Percentiles rank a stretch among this genome's conserved stretches.
Evolutionary conservation across 2,113 vertebrate species (phyloP).

Genomic region (Choloepus hoffmanni): DNA sequence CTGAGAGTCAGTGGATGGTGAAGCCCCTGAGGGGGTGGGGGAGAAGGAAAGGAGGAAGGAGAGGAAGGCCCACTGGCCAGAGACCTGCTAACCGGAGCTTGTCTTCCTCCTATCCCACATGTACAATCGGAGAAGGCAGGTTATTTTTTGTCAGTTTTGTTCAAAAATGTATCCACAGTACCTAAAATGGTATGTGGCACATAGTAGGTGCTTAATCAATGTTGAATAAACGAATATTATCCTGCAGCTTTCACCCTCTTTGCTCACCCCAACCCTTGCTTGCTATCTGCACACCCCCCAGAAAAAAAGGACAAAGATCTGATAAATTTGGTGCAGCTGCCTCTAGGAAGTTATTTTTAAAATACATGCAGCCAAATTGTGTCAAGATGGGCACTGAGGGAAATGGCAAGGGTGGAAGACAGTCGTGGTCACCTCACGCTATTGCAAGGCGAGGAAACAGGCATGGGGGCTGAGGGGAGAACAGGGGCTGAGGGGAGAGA

Average conservation of each 20-base stretch:
- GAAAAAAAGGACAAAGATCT: not conserved
- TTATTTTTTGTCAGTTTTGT: too few relatives aligned
- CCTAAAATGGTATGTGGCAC: not conserved
- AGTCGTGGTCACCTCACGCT: not conserved
- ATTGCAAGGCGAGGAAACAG: not conserved
- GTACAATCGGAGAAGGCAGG: not conserved
- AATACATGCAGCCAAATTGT: not conserved
- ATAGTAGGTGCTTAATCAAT: not conserved
- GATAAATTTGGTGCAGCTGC: not conserved
- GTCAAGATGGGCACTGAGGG: not conserved
- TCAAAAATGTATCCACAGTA: too few relatives aligned
- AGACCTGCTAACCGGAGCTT: not conserved
- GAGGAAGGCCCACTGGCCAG: not conserved
- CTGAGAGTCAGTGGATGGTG: not conserved
- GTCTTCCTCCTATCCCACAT: not conserved
- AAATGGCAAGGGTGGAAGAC: not conserved
- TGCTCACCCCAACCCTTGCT: not conserved
- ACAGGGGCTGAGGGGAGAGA: not conserved
- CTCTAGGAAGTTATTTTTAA: slow-evolving; percentile 1
- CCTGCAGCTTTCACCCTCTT: not conserved
- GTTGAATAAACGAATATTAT: not conserved
- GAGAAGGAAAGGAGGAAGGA: not conserved
- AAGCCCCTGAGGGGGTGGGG: not conserved
- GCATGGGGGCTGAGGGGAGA: not conserved
- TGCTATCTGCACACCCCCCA: too few relatives aligned